Base-by-base conservation (phyloP, 2,888 invertebrate genomes). In the Pachydiplax longipennis region DNA sequence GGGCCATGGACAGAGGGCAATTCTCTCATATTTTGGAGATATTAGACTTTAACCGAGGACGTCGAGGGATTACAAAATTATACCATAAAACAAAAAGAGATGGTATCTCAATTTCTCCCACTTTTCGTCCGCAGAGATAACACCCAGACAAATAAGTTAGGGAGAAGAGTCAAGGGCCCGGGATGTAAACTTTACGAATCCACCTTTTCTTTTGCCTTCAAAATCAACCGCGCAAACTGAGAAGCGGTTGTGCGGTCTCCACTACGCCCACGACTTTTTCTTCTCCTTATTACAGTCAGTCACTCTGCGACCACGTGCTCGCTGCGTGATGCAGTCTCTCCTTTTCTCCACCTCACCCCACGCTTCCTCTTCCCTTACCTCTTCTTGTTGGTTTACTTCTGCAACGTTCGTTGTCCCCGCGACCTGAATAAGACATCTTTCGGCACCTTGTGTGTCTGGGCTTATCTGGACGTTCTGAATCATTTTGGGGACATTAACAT, bases 261-360 rank as follows among this genome's bases (percentile, higher is more conserved):
- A 18, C 13, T 25, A 25, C 73, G 31, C 35, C 87, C 37, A 35
- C 35, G 2, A 18, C 81, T 15, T 37, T 35, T 13, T 81, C 81
- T 37, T 37, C 81, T 6, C 22, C 40, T 5, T 13, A 1, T 10
- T 13, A 35, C 81, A 37, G 35, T 18, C 58, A 31, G 83, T 61
- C 87, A 87, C 31, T 61, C 65, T 40, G 37, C 37, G 87, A 87
- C 87, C 87, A 87, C 87, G 87, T 87, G 87, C 87, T 87, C 87
- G 35, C 22, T 58, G 87, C 87, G 87, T 87, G 87, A 87, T 65
- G 40, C 65, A 61, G 40, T 81, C 12, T 40, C 87, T 61, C 87
- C 87, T 87, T 35, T 35, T 18, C 83, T 53, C 80, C 31, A 6
- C 31, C 81, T 8, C 37, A 31, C 37, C 22, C 37, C 87, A 12